Percentiles rank a stretch among this genome's conserved stretches.
Evolutionary conservation across 2,888 invertebrate genomes (phyloP).

Genomic region (Neoascia interrupta): DNA sequence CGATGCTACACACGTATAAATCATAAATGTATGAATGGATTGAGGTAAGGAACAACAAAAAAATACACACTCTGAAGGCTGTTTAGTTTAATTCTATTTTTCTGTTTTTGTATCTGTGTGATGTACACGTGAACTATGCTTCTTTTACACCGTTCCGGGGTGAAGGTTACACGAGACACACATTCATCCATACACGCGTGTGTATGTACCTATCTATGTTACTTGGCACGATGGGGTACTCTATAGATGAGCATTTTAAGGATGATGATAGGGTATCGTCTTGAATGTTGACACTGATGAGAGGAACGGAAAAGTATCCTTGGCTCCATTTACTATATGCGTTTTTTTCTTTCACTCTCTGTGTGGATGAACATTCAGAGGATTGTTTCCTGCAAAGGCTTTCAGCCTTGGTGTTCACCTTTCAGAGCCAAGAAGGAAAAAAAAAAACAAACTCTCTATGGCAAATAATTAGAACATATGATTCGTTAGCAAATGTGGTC

Average conservation of each 20-base stretch:
- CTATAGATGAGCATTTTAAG: constrained; percentile 51
- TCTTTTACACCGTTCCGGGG: constrained; percentile 42
- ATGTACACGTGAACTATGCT: no score
- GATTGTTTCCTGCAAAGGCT: no score
- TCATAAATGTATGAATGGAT: constrained; percentile 39
- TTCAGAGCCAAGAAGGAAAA: no score
- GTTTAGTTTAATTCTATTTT: constrained; percentile 51
- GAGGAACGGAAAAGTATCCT: no score
- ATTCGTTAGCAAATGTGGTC: no score
- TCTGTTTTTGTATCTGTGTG: not conserved
- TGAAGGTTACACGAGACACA: constrained; percentile 57
- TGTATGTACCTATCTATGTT: no score
- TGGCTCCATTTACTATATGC: no score
- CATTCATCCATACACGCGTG: constrained; percentile 17
- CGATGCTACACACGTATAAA: constrained; percentile 5
- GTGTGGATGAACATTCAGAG: no score
- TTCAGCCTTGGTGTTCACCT: no score
- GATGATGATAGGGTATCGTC: constrained; percentile 51
- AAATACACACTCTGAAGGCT: constrained; percentile 40
- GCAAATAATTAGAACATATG: no score
- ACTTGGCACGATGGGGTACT: constrained; percentile 24
- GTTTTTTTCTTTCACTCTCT: no score
- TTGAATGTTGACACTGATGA: constrained; percentile 59
- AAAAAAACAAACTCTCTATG: no score
- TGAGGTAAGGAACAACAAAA: constrained; percentile 15